Conservation (phyloP, 2,888 invertebrate genomes). For the Strigamia crassipes region DNA sequence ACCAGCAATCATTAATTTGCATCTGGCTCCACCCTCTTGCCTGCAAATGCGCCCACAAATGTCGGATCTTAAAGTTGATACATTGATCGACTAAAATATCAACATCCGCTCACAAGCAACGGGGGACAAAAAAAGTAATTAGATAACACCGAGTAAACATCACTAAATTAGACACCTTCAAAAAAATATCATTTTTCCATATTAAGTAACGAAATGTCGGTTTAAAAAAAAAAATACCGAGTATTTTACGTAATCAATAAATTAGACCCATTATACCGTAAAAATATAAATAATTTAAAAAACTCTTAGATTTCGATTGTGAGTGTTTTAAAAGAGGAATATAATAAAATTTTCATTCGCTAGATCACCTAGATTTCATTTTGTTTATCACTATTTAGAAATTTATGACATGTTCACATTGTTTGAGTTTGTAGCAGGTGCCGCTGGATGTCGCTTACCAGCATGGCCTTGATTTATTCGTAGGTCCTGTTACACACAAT, state of each 20-base stretch:
- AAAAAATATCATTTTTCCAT: background rate
- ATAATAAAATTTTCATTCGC: background rate
- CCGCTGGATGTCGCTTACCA: constrained; percentile 31
- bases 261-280: background rate
- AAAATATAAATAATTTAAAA: background rate
- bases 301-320: background rate
- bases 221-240: background rate
- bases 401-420: constrained; percentile 18
- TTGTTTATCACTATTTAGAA: constrained; percentile 22
- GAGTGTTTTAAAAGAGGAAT: background rate
- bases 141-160: background rate
- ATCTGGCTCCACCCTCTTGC: constrained; percentile 34
- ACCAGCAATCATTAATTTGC: constrained; percentile 42
- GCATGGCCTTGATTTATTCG: constrained; percentile 38
- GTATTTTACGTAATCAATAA: background rate
- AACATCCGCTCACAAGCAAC: background rate
- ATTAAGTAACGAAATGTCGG: background rate
- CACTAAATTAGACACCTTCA: background rate
- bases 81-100: constrained; percentile 2
- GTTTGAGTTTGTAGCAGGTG: constrained; percentile 38
- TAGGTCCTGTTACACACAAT: constrained; percentile 35
- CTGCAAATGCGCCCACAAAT: constrained; percentile 28
- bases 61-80: constrained; percentile 19
- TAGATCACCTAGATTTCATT: background rate
- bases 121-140: background rate